phyloP scores from a whole-genome alignment of 2,888 invertebrate species.

The Belgica antarctica region DNA sequence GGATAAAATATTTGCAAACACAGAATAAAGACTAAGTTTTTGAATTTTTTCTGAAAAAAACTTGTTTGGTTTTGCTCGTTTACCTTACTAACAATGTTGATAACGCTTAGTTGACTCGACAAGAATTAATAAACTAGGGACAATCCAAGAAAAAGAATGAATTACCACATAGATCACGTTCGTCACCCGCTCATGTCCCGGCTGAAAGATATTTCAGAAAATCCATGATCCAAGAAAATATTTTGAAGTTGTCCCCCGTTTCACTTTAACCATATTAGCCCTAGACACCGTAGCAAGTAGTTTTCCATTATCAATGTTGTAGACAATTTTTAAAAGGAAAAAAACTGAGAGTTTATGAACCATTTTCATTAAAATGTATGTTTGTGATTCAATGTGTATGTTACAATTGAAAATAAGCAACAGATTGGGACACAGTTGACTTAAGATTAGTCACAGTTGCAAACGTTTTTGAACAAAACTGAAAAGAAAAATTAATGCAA shows the following conservation, averaged over 20 bases:
- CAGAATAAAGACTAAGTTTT: conserved; percentile 33
- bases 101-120: conserved; percentile 1
- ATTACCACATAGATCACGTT: not conserved
- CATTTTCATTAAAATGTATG: conserved; percentile 19
- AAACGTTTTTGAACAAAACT: not conserved
- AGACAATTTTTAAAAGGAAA: conserved; percentile 3
- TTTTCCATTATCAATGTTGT: conserved; percentile 10
- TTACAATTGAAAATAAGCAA: not conserved
- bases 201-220: not conserved
- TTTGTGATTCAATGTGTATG: conserved; percentile 13
- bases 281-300: conserved; percentile 16
- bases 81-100: not conserved
- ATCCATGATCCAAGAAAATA: not conserved
- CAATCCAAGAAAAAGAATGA: conserved; percentile 26
- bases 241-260: not conserved
- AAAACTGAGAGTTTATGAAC: not conserved
- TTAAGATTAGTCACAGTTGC: conserved; percentile 17
- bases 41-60: conserved; percentile 20
- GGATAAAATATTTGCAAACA: conserved; percentile 8
- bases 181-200: not conserved
- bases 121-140: conserved; percentile 27
- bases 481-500: not conserved
- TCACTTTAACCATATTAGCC: conserved; percentile 4
- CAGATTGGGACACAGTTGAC: not conserved
- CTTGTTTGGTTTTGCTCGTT: not conserved